Percentiles rank a stretch among this genome's conserved stretches.
Evolutionary conservation across 2,797 vertebrate genomes (phyloP).

Genomic region (Takifugu ocellatus): DNA sequence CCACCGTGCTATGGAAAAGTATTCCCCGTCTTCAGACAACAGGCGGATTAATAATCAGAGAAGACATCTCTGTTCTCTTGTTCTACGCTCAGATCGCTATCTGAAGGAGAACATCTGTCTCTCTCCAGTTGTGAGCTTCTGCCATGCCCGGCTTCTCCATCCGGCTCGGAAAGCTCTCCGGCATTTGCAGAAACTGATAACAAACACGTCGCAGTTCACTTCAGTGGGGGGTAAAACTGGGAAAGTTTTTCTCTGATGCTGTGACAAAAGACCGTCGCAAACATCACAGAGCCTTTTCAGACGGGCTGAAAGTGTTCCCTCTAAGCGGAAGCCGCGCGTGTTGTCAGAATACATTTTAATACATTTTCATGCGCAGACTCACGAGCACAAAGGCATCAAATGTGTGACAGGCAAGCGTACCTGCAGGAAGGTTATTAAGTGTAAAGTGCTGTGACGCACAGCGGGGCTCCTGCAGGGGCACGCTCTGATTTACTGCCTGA

Average conservation of each 20-base stretch:
- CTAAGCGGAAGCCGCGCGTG: slow-evolving; percentile 28
- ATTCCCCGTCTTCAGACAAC: slow-evolving; percentile 48
- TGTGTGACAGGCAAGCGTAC: slow-evolving; percentile 14
- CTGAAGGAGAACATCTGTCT: slow-evolving; percentile 67
- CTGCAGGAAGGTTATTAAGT: slow-evolving; percentile 36
- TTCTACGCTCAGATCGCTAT: slow-evolving; percentile 56
- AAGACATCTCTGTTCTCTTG: slow-evolving; percentile 53
- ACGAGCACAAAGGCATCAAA: slow-evolving; percentile 29
- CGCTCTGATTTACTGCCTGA: slow-evolving; percentile 47
- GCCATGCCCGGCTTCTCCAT: slow-evolving; percentile 43
- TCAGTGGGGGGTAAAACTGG: slow-evolving; percentile 29
- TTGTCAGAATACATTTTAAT: slow-evolving; percentile 17
- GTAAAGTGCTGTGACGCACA: slow-evolving; percentile 34
- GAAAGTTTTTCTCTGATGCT: slow-evolving; percentile 42
- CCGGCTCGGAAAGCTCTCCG: slow-evolving; percentile 31
- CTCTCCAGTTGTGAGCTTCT: slow-evolving; percentile 54
- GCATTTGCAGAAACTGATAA: slow-evolving; percentile 24
- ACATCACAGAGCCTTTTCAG: slow-evolving; percentile 34
- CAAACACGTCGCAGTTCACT: slow-evolving; percentile 39
- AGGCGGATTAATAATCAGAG: slow-evolving; percentile 46
- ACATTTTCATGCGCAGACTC: slow-evolving; percentile 11
- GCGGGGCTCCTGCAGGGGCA: slow-evolving; percentile 44
- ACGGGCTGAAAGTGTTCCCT: slow-evolving; percentile 37
- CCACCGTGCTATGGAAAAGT: slow-evolving; percentile 37
- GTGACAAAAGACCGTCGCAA: slow-evolving; percentile 44